phyloP scores from a whole-genome alignment of 2,113 vertebrate species.

The Daphoenositta chrysoptera region DNA sequence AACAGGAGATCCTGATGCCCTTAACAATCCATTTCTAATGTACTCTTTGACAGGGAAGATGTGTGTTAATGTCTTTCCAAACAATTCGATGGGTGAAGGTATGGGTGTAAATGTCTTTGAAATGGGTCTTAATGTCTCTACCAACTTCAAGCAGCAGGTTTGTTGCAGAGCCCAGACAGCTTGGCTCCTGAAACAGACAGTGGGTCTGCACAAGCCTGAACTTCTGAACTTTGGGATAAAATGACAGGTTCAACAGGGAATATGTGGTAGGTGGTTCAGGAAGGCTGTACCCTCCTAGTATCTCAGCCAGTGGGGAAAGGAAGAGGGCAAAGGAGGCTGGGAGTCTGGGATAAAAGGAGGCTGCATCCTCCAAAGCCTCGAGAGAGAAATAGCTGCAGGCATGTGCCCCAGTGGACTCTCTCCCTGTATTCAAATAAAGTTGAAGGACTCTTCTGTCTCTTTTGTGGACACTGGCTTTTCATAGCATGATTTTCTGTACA shows the following conservation, averaged over 20 bases:
- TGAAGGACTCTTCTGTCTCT: not conserved
- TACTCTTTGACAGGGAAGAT: not conserved
- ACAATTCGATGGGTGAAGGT: not conserved
- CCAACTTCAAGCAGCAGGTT: not conserved
- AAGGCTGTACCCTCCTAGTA: not conserved
- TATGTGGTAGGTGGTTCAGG: not conserved
- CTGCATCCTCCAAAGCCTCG: not conserved
- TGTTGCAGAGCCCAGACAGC: not conserved
- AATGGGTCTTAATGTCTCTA: not conserved
- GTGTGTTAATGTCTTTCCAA: not conserved
- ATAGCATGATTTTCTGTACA: not conserved
- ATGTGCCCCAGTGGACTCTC: not conserved
- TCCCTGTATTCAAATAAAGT: not conserved
- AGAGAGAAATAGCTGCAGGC: accelerated
- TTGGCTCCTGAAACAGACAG: not conserved
- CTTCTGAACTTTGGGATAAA: not conserved
- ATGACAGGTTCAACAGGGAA: not conserved
- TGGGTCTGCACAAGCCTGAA: no score
- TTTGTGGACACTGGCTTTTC: not conserved
- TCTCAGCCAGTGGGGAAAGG: not conserved
- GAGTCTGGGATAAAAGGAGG: not conserved
- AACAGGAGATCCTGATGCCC: not conserved
- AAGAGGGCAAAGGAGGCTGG: not conserved
- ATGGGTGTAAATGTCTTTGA: not conserved
- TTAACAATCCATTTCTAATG: not conserved